These are phyloP conservation scores for Pseudococcus longispinus DNA, from an alignment of 2,888 invertebrate species.

Conservation along the genomic window DNA sequence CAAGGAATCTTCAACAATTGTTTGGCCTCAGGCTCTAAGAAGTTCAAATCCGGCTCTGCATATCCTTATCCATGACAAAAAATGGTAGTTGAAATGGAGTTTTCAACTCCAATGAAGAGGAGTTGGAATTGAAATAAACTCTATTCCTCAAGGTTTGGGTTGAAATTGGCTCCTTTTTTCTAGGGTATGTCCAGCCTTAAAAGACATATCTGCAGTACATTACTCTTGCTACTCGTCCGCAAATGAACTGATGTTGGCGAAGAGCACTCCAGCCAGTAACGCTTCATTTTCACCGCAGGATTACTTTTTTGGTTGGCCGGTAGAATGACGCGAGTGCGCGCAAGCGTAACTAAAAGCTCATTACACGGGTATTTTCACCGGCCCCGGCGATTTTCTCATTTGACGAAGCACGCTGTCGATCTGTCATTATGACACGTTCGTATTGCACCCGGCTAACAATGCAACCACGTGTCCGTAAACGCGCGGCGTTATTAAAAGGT, in stretches of 20 bases:
- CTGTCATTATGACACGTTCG: conserved; percentile 44
- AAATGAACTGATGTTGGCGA: background rate
- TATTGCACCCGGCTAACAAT: conserved; percentile 20
- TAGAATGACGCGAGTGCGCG: background rate
- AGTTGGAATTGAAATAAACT: no score
- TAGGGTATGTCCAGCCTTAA: no score
- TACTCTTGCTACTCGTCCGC: no score
- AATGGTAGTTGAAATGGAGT: no score
- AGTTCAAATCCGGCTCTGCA: no score
- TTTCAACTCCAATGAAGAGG: no score
- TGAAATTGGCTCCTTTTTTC: no score
- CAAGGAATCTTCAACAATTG: no score
- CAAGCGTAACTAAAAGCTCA: conserved; percentile 44
- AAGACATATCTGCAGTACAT: no score
- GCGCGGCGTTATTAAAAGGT: conserved; percentile 35
- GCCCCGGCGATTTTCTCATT: conserved; percentile 7
- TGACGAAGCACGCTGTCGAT: conserved; percentile 33
- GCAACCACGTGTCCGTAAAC: conserved; percentile 9
- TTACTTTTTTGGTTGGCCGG: background rate
- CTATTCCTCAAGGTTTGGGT: no score
- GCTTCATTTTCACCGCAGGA: background rate
- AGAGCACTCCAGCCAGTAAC: conserved; percentile 15
- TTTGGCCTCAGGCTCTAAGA: no score
- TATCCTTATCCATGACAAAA: no score
- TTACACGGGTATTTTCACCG: conserved; percentile 27